Conservation (phyloP, 30 jellyfish, hydroid and myxozoan genomes). For the Phacellophora camtschatica region DNA sequence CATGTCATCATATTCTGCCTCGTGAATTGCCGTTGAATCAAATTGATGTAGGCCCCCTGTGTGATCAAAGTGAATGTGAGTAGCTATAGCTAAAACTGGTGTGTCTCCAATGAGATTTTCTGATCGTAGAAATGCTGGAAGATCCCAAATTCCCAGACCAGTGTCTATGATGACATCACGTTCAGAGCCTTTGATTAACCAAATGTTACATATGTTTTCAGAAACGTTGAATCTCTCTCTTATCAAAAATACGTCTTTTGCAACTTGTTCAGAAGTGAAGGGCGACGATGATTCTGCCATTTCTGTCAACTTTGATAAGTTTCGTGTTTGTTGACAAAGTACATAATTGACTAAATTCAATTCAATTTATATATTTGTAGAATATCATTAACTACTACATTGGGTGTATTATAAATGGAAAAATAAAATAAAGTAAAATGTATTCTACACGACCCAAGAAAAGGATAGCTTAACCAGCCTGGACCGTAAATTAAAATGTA, state of each 20-base stretch:
- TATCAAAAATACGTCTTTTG: background rate
- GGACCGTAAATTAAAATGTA: no score
- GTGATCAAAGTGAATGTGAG: constrained; percentile 57
- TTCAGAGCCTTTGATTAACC: constrained; percentile 25
- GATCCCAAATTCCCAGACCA: constrained; percentile 46
- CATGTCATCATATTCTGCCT: constrained; percentile 18
- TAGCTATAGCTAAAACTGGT: constrained; percentile 25
- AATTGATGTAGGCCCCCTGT: constrained; percentile 45
- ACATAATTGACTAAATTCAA: no score
- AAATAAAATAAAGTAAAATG: no score
- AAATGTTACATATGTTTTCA: constrained; percentile 28
- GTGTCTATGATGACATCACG: constrained; percentile 47
- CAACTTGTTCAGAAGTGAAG: background rate
- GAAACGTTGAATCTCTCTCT: constrained; percentile 16
- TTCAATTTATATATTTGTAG: no score
- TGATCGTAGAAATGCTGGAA: constrained; percentile 30
- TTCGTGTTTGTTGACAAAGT: no score
- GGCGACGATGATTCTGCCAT: no score
- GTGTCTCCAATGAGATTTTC: constrained; percentile 23
- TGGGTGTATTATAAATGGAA: no score
- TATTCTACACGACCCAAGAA: no score
- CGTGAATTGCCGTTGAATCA: constrained; percentile 31
- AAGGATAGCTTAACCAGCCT: no score
- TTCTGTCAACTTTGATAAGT: no score
- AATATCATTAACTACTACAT: no score